These are phyloP conservation scores for Patiria miniata DNA, from an alignment of 35 echinoderm and acorn worm genomes.

Conservation along the genomic window DNA sequence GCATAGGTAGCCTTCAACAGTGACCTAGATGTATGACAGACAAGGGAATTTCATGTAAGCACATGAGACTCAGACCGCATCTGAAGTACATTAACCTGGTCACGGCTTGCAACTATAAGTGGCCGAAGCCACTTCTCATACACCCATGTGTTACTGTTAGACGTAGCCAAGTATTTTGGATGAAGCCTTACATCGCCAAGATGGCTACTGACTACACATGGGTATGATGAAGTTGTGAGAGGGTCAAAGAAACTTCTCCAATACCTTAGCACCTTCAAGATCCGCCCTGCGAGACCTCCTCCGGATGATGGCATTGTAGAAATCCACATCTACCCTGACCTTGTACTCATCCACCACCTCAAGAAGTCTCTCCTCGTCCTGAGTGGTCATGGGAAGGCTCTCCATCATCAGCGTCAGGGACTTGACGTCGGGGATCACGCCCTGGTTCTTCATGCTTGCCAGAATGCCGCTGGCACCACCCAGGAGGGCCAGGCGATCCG, in stretches of 20 bases:
- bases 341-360: conserved; percentile 46
- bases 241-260: background rate
- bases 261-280: conserved; percentile 80
- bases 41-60: too few species aligned
- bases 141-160: too few species aligned
- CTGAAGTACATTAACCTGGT: too few species aligned
- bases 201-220: too few species aligned
- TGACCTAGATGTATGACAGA: too few species aligned
- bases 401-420: conserved; percentile 67
- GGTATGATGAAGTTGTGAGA: too few species aligned
- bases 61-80: too few species aligned
- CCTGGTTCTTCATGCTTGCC: conserved; percentile 57
- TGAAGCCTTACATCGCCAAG: too few species aligned
- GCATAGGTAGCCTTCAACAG: too few species aligned
- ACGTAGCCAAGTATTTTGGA: background rate
- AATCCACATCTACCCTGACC: conserved; percentile 79
- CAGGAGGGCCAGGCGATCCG: conserved; percentile 71
- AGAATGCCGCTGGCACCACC: conserved; percentile 71
- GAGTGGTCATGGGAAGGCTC: conserved; percentile 59
- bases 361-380: conserved; percentile 68
- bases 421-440: conserved; percentile 70
- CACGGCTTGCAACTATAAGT: too few species aligned
- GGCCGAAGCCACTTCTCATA: too few species aligned
- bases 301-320: conserved; percentile 87
- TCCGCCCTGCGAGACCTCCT: conserved; percentile 64